A percentile compares a stretch with the other conserved stretches of the same genome.
Conservation (phyloP, 2,888 invertebrate genomes). For the Rhagium mordax region DNA sequence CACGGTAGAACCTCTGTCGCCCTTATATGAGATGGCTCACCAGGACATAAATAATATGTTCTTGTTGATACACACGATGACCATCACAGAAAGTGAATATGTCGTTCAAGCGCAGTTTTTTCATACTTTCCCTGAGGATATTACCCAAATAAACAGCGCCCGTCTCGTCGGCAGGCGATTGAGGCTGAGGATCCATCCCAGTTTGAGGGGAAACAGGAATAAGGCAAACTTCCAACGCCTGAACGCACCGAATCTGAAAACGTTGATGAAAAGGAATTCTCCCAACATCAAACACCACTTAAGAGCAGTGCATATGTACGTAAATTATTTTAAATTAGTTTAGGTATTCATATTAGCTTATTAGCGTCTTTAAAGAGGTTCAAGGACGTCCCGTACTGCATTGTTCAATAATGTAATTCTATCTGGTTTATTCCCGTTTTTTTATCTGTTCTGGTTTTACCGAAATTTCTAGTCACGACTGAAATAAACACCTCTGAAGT, state of each 20-base stretch:
- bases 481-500: not conserved
- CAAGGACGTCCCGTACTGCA: conserved; percentile 1
- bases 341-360: not conserved
- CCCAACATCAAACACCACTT: conserved; percentile 66
- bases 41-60: conserved; percentile 56
- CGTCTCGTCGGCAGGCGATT: conserved; percentile 63
- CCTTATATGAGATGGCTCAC: conserved; percentile 56
- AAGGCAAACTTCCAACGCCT: conserved; percentile 59
- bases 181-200: conserved; percentile 61
- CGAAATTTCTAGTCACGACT: not conserved
- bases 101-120: conserved; percentile 69
- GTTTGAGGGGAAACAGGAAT: conserved; percentile 55
- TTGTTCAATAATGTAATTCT: conserved; percentile 11
- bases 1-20: conserved; percentile 66
- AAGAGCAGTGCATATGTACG: conserved; percentile 67
- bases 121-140: conserved; percentile 63
- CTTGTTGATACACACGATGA: conserved; percentile 70
- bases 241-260: conserved; percentile 59
- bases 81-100: conserved; percentile 68
- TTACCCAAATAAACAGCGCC: conserved; percentile 52
- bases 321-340: conserved; percentile 40
- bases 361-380: conserved; percentile 1
- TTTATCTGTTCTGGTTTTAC: conserved; percentile 6
- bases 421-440: conserved; percentile 26
- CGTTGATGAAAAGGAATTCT: conserved; percentile 64